Evolutionary conservation across 2,888 invertebrate species (phyloP).

Genomic region (Nymphalis urticae): DNA sequence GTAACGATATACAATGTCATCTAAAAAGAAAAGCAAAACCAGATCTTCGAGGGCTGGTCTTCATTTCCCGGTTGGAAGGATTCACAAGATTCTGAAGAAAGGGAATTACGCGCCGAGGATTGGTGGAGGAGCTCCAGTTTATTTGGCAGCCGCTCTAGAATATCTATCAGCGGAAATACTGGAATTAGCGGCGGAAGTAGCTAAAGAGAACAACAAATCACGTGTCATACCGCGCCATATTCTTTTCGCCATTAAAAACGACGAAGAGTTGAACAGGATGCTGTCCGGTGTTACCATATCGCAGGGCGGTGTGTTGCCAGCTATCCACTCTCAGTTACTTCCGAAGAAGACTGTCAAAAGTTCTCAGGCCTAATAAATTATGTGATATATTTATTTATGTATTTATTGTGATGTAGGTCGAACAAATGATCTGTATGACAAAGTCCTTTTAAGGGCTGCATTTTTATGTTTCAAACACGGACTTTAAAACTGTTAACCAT

Average conservation of each 20-base stretch:
- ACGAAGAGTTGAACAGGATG: slow-evolving; percentile 61
- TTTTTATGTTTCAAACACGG: not conserved
- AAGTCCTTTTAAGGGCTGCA: slow-evolving; percentile 57
- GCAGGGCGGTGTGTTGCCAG: slow-evolving; percentile 59
- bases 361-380: slow-evolving; percentile 20
- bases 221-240: slow-evolving; percentile 64
- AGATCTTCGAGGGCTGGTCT: slow-evolving; percentile 78
- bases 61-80: slow-evolving; percentile 79
- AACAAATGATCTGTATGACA: slow-evolving; percentile 42
- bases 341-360: slow-evolving; percentile 60
- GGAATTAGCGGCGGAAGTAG: slow-evolving; percentile 84
- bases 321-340: slow-evolving; percentile 55
- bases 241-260: slow-evolving; percentile 59
- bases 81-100: slow-evolving; percentile 80
- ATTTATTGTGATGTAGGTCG: slow-evolving; percentile 32
- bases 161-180: slow-evolving; percentile 86
- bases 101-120: slow-evolving; percentile 83
- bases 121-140: slow-evolving; percentile 78
- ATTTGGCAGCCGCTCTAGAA: slow-evolving; percentile 82
- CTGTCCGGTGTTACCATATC: slow-evolving; percentile 57
- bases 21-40: slow-evolving; percentile 47
- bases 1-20: slow-evolving; percentile 42
- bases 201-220: slow-evolving; percentile 84
- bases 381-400: slow-evolving; percentile 16
- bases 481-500: too few relatives aligned